These are phyloP conservation scores for Apodemia duryi DNA, from an alignment of 2,888 invertebrate species.

Conservation along the genomic window DNA sequence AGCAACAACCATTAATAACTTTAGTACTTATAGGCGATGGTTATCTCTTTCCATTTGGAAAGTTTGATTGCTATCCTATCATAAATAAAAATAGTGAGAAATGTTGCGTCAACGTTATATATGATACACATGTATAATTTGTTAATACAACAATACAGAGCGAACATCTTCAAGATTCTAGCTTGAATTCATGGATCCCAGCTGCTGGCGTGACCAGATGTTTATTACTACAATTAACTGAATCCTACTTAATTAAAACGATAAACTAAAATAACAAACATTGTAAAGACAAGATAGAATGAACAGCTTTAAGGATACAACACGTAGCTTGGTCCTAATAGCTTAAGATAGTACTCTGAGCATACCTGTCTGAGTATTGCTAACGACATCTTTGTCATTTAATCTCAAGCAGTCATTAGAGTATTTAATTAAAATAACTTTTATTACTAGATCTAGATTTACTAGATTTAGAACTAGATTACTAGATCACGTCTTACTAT, in stretches of 20 bases:
- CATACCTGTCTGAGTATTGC: not conserved
- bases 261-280: slow-evolving; percentile 1
- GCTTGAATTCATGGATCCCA: not conserved
- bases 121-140: not conserved
- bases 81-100: too few relatives aligned
- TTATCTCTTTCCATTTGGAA: too few relatives aligned
- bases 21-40: too few relatives aligned
- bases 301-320: not conserved
- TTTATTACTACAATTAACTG: not conserved
- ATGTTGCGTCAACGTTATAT: too few relatives aligned
- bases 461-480: too few relatives aligned
- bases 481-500: too few relatives aligned
- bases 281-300: not conserved
- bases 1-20: too few relatives aligned
- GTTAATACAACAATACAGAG: not conserved
- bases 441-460: too few relatives aligned
- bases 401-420: not conserved
- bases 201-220: not conserved
- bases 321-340: not conserved
- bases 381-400: not conserved
- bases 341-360: not conserved
- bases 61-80: too few relatives aligned
- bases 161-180: not conserved
- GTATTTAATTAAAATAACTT: too few relatives aligned
- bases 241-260: slow-evolving; percentile 4